Evolutionary conservation across 2,888 invertebrate genomes (phyloP).

Genomic region (Tipula confusa): DNA sequence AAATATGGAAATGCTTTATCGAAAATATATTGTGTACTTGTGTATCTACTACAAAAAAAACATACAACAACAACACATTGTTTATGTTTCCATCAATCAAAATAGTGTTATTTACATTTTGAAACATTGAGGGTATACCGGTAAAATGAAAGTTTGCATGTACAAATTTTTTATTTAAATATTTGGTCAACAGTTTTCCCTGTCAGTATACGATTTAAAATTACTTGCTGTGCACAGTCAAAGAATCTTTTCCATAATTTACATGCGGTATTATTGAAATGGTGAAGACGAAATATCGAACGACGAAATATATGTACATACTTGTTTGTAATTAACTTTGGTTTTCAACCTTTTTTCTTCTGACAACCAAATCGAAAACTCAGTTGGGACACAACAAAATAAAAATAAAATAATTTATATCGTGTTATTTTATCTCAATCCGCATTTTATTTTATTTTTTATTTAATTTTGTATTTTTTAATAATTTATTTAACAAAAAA

Average conservation of each 20-base stretch:
- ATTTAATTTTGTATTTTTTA: background rate
- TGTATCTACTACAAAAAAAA: background rate
- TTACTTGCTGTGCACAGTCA: background rate
- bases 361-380: background rate
- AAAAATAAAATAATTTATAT: background rate
- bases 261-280: too few relatives aligned
- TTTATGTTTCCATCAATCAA: constrained; percentile 21
- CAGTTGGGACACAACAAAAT: background rate
- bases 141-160: background rate
- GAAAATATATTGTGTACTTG: background rate
- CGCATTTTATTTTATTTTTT: background rate
- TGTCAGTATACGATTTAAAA: background rate
- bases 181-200: background rate
- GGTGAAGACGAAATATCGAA: too few relatives aligned
- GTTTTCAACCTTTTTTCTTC: too few relatives aligned
- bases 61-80: background rate
- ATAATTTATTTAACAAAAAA: constrained; percentile 3
- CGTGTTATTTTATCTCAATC: constrained; percentile 9
- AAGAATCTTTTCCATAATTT: too few relatives aligned
- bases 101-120: constrained; percentile 12
- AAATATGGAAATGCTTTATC: background rate
- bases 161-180: background rate
- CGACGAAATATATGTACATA: too few relatives aligned
- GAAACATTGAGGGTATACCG: background rate
- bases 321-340: too few relatives aligned